These are phyloP conservation scores for Scaptomyza tumidula DNA, from an alignment of 2,888 invertebrate species.

Conservation along the genomic window DNA sequence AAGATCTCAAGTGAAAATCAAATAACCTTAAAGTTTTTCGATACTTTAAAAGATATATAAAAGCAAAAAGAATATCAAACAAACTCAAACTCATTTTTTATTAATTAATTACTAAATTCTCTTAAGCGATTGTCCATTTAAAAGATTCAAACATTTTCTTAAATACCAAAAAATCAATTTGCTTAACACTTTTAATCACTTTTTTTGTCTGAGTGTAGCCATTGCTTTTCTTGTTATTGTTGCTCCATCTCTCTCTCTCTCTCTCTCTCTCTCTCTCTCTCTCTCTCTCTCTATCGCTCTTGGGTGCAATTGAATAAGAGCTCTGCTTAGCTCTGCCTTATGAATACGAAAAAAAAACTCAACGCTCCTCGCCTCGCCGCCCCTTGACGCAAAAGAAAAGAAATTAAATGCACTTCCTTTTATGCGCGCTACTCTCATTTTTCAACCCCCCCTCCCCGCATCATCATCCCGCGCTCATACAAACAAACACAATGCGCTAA, in stretches of 20 bases:
- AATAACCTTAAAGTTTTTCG: too few species aligned
- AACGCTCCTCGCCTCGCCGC: background rate
- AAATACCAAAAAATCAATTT: too few species aligned
- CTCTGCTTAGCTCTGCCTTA: constrained; percentile 46
- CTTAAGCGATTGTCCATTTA: too few species aligned
- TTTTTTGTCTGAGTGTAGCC: constrained; percentile 13
- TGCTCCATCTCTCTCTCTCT: background rate
- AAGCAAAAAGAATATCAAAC: too few species aligned
- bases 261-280: background rate
- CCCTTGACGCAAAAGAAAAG: constrained; percentile 60
- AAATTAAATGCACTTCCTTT: constrained; percentile 81
- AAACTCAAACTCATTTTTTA: too few species aligned
- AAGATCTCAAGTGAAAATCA: too few species aligned
- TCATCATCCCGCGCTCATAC: background rate
- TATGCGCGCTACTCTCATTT: constrained; percentile 65
- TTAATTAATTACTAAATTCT: too few species aligned
- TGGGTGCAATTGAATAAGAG: constrained; percentile 25
- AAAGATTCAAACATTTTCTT: too few species aligned
- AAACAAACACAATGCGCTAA: constrained; percentile 70
- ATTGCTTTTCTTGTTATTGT: background rate
- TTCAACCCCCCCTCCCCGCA: constrained; percentile 22
- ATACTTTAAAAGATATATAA: too few species aligned
- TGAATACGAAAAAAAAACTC: constrained; percentile 48
- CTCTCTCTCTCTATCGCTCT: background rate
- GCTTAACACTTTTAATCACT: too few species aligned